Base-by-base conservation (phyloP, 53 echinoderm and acorn worm genomes). In the Crossaster papposus region DNA sequence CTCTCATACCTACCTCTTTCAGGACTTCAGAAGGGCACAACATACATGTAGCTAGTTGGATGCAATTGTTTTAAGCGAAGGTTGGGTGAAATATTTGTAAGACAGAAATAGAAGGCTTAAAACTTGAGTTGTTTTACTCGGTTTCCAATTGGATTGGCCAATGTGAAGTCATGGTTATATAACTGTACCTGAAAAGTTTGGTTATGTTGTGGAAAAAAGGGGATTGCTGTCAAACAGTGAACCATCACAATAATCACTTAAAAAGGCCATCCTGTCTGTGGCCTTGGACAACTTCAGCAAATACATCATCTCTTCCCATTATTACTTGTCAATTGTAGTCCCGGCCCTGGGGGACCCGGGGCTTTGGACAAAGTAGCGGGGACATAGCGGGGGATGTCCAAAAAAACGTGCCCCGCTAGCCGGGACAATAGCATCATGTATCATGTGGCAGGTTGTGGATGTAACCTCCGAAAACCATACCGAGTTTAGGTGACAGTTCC, bases 241-340 rank as follows among this genome's bases (percentile, higher is more conserved):
- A 80, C 80, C 55, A 58, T 80, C 80, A 80, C 80, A 80, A 80
- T 30, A 80, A 58, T 55, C 80, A 80, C 54, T 31, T 55, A 58
- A 28, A 15, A 58, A 55, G n/a, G 31, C 29, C 70, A 70, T 51
- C 53, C 24, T 79, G 71, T 51, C 51, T 12, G 80, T 80, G 80
- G 7, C 54, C 54, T 54, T 54, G 54, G 15, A 81, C 81, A 54
- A 91, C 88, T 76, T 91, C 87, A 58, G 91, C 55, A 63, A 89
- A 79, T 2, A 89, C 83, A 82, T 89, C 82, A 44, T 82, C 89
- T 82, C 62, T 76, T 28, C 55, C 22, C 29, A 92, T 54, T 53
- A 89, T n/a, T n/a, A n/a, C n/a, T n/a, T n/a, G n/a, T n/a, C n/a
- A n/a, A n/a, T n/a, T n/a, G n/a, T n/a, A n/a, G n/a, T n/a, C n/a